These are phyloP conservation scores for Chlamydotis undulata DNA, from an alignment of 2,113 vertebrate species.

Conservation along the genomic window DNA sequence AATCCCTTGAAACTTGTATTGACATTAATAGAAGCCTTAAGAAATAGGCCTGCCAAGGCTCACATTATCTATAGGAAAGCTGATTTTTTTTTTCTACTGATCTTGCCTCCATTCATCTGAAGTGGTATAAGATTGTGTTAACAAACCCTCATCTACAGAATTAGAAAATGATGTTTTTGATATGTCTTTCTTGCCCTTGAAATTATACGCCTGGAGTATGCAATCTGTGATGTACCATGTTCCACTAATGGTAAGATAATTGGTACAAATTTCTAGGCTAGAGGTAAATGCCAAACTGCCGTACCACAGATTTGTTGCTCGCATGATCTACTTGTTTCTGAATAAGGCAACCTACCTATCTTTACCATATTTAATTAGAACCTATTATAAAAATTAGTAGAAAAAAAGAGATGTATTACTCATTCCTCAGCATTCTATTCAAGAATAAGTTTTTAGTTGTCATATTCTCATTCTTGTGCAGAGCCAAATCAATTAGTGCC, in stretches of 20 bases:
- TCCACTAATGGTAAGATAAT: conserved; percentile 56
- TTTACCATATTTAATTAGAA: conserved; percentile 9
- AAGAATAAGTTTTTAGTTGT: conserved; percentile 22
- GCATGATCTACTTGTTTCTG: background rate
- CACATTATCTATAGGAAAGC: conserved; percentile 51
- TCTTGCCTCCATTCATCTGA: conserved; percentile 36
- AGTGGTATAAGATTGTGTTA: conserved; percentile 49
- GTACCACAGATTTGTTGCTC: conserved; percentile 20
- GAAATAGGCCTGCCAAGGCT: conserved; percentile 58
- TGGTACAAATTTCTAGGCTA: conserved; percentile 47
- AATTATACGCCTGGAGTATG: conserved; percentile 33
- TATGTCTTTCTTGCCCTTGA: conserved; percentile 53
- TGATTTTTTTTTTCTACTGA: conserved; percentile 33
- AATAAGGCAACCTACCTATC: background rate
- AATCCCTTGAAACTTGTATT: conserved; percentile 64
- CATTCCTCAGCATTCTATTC: conserved; percentile 18
- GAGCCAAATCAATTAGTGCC: conserved; percentile 47
- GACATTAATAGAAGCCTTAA: conserved; percentile 73
- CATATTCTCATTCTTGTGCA: conserved; percentile 2
- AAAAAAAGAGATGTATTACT: conserved; percentile 13
- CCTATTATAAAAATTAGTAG: conserved; percentile 7
- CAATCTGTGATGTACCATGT: conserved; percentile 47
- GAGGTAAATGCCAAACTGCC: conserved; percentile 43
- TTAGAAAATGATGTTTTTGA: conserved; percentile 45
- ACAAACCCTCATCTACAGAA: conserved; percentile 64